Evolutionary conservation across 2,888 invertebrate species (phyloP).

Genomic region (Drosophila paranaensis): DNA sequence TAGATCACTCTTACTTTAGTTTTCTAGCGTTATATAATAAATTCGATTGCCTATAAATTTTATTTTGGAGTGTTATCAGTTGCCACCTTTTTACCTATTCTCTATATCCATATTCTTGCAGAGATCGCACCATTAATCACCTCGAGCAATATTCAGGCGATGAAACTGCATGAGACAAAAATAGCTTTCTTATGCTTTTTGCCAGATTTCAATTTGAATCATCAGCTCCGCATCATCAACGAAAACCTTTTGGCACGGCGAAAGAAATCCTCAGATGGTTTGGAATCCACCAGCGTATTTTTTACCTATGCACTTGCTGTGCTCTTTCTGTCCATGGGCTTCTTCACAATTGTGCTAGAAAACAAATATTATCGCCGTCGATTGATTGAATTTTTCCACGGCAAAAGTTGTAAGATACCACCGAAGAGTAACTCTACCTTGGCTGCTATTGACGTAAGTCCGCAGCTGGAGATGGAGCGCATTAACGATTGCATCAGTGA

Average conservation of each 20-base stretch:
- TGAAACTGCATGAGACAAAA: conserved; percentile 70
- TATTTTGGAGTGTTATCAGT: too few species aligned
- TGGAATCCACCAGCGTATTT: conserved; percentile 47
- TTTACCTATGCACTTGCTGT: conserved; percentile 64
- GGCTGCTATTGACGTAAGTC: conserved; percentile 6
- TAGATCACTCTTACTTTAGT: too few species aligned
- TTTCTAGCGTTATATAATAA: too few species aligned
- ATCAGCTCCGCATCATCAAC: conserved; percentile 83
- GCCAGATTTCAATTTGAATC: conserved; percentile 84
- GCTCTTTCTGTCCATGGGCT: conserved; percentile 48
- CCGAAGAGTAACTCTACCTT: conserved; percentile 22
- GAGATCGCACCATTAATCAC: conserved; percentile 82
- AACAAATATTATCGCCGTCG: conserved; percentile 63
- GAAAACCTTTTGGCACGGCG: conserved; percentile 79
- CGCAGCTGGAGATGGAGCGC: conserved; percentile 9
- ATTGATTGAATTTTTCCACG: conserved; percentile 47
- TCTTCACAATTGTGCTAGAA: conserved; percentile 75
- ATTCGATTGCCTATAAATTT: too few species aligned
- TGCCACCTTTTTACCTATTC: background rate
- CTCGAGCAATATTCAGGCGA: conserved; percentile 74
- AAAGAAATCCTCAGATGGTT: conserved; percentile 22
- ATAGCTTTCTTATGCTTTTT: conserved; percentile 78
- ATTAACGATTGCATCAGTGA: conserved; percentile 65
- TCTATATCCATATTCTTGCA: conserved; percentile 27
- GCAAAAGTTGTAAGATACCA: conserved; percentile 44